Evolutionary conservation across 1,140 invertebrate species (phyloP).

Genomic region (Melanaphis sacchari): DNA sequence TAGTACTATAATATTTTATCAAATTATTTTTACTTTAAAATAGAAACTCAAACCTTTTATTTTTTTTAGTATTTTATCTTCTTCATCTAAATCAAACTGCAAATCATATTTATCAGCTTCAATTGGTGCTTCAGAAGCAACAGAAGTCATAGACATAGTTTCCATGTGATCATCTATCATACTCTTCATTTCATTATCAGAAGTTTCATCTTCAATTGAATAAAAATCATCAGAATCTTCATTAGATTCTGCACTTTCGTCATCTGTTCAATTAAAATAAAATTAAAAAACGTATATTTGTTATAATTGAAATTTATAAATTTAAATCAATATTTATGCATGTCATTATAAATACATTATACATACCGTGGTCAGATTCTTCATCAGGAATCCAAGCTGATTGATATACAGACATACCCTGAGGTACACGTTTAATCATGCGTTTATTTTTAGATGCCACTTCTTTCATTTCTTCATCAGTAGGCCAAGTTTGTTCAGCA

Average conservation of each 20-base stretch:
- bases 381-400: constrained; percentile 92
- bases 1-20: neutral
- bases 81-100: constrained; percentile 77
- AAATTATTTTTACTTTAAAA: neutral
- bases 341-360: no score
- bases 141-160: constrained; percentile 63
- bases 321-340: constrained; percentile 1
- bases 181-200: constrained; percentile 59
- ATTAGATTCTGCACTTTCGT: neutral
- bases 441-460: constrained; percentile 70
- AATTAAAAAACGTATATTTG: neutral
- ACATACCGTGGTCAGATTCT: constrained; percentile 66
- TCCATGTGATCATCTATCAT: constrained; percentile 62
- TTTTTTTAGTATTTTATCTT: constrained; percentile 75
- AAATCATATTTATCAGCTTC: constrained; percentile 63
- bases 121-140: constrained; percentile 63
- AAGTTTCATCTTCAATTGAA: constrained; percentile 70
- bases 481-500: constrained; percentile 95
- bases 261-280: constrained; percentile 38
- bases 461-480: constrained; percentile 84
- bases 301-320: neutral
- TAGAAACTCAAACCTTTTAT: constrained; percentile 67
- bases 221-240: constrained; percentile 61
- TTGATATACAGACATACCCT: constrained; percentile 96
- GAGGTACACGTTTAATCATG: constrained; percentile 83